Conservation (phyloP, 2,888 invertebrate species). For the Tinea pellionella region DNA sequence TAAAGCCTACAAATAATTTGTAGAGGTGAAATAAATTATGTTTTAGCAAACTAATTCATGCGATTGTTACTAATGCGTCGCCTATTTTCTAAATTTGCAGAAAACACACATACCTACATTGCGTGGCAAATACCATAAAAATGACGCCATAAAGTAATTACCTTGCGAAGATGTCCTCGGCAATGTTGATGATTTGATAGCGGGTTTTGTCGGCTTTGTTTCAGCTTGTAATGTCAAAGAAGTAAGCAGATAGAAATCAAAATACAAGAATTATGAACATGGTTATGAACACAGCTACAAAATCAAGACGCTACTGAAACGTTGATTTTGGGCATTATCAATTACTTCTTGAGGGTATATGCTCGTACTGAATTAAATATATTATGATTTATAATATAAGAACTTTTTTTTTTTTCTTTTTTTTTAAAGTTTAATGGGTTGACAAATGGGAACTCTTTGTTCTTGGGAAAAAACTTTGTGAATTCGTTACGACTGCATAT, state of each 20-base stretch:
- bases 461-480: no score
- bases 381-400: no score
- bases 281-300: constrained; percentile 21
- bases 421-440: no score
- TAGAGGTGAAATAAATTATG: not conserved
- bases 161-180: constrained; percentile 95
- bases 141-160: constrained; percentile 50
- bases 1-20: not conserved
- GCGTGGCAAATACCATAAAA: not conserved
- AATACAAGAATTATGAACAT: constrained; percentile 53
- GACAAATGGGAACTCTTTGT: no score
- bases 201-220: constrained; percentile 95
- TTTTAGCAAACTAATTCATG: not conserved
- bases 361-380: not conserved
- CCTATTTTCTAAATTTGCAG: not conserved
- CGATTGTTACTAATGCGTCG: not conserved
- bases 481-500: not conserved
- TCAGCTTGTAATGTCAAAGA: constrained; percentile 80
- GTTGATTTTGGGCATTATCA: not conserved
- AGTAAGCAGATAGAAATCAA: constrained; percentile 69
- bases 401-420: no score
- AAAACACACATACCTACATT: not conserved
- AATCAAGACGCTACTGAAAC: not conserved
- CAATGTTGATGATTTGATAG: constrained; percentile 95
- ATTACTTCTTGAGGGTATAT: not conserved